Evolutionary conservation across 2,113 vertebrate genomes (phyloP).

Genomic region (Halichoeres trimaculatus): DNA sequence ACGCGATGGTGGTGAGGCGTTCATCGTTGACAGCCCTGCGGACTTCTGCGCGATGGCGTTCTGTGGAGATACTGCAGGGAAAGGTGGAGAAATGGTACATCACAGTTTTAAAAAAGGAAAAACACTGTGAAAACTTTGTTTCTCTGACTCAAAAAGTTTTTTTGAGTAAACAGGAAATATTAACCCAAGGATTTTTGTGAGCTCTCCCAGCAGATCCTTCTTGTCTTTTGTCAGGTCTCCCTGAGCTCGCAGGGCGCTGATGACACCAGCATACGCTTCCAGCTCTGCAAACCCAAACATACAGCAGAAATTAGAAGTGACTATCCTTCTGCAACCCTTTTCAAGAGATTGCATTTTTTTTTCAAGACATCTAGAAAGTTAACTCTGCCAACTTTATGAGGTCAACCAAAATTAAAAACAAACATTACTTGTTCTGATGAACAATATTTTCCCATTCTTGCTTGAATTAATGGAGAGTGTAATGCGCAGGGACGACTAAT

Average conservation of each 20-base stretch:
- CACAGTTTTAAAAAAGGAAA: slow-evolving; percentile 1
- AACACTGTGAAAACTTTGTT: neutral
- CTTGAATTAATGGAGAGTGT: neutral
- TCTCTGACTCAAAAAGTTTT: accelerated
- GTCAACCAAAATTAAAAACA: no score
- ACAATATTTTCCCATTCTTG: neutral
- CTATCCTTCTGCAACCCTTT: no score
- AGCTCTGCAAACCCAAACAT: slow-evolving; percentile 85
- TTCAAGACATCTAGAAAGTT: neutral
- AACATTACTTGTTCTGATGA: no score
- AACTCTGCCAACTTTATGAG: neutral
- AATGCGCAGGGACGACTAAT: neutral
- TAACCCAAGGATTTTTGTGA: slow-evolving; percentile 97
- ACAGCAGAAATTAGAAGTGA: neutral
- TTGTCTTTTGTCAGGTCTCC: slow-evolving; percentile 98
- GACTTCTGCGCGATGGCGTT: slow-evolving; percentile 97
- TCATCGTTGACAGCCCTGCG: slow-evolving; percentile 98
- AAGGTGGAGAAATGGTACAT: neutral
- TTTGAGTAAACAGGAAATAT: neutral
- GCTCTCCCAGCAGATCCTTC: slow-evolving; percentile 96
- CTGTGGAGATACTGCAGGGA: slow-evolving; percentile 93
- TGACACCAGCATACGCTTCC: slow-evolving; percentile 98
- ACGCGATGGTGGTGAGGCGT: slow-evolving; percentile 95
- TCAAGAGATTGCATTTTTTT: no score
- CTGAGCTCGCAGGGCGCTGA: slow-evolving; percentile 97